These are phyloP conservation scores for Pterocles burchelli DNA, from an alignment of 2,113 vertebrate genomes.

Conservation along the genomic window DNA sequence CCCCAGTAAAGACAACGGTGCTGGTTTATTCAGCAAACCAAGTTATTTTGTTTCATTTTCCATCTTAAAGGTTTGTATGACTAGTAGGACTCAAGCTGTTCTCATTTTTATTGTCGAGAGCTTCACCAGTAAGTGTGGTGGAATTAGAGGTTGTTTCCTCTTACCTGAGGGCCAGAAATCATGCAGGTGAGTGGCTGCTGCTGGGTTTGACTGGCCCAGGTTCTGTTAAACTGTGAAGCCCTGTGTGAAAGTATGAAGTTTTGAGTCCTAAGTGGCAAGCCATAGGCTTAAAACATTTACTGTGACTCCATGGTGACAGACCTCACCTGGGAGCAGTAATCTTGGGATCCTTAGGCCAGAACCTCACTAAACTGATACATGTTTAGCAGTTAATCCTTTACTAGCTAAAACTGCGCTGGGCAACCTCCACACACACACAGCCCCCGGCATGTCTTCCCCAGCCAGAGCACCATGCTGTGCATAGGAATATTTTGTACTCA, in stretches of 20 bases:
- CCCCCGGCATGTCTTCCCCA: neutral
- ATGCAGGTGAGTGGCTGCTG: neutral
- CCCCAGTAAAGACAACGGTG: neutral
- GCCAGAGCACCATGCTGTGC: neutral
- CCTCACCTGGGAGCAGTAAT: neutral
- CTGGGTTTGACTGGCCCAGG: neutral
- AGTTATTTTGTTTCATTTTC: neutral
- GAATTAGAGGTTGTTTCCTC: neutral
- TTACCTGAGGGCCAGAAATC: neutral
- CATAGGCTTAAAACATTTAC: neutral
- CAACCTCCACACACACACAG: neutral
- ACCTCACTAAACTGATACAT: neutral
- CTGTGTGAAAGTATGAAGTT: neutral
- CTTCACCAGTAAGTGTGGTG: neutral
- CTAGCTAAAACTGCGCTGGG: neutral
- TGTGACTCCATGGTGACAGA: neutral
- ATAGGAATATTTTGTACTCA: neutral
- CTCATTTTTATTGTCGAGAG: neutral
- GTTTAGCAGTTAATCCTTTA: neutral
- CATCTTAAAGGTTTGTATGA: neutral
- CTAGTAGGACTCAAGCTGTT: neutral
- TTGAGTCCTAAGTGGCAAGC: neutral
- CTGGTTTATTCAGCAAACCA: neutral
- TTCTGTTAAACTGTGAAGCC: neutral
- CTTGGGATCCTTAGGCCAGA: neutral